Percentiles rank a stretch among this genome's conserved stretches.
Conservation (phyloP, 2,797 vertebrate species). For the Cyprinodon diabolis region DNA sequence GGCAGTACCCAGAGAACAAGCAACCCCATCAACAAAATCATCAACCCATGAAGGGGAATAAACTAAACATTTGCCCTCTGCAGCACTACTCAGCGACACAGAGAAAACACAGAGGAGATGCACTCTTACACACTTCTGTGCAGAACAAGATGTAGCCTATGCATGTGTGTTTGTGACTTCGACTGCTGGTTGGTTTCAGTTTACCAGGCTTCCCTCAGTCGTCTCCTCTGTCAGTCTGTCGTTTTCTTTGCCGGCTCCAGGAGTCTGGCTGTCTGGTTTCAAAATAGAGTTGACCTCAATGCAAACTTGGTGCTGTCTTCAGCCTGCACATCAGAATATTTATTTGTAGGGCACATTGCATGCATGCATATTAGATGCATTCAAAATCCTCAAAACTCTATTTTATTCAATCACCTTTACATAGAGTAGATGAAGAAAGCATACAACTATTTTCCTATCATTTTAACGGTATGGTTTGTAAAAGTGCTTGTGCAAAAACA, state of each 20-base stretch:
- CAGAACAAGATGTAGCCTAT: constrained; percentile 20
- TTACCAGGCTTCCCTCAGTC: constrained; percentile 63
- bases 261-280: constrained; percentile 81
- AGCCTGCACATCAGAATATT: constrained; percentile 39
- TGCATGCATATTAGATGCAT: not conserved
- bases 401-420: not conserved
- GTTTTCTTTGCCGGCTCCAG: constrained; percentile 66
- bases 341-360: constrained; percentile 12
- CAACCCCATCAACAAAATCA: no score
- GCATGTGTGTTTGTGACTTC: constrained; percentile 61
- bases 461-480: constrained; percentile 11
- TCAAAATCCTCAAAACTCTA: not conserved
- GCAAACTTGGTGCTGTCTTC: constrained; percentile 63
- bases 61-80: no score
- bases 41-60: no score
- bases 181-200: constrained; percentile 67
- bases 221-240: constrained; percentile 54
- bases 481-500: constrained; percentile 15
- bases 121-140: constrained; percentile 12
- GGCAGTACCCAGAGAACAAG: no score
- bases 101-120: not conserved
- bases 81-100: no score
- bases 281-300: constrained; percentile 84
- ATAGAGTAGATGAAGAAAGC: not conserved
- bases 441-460: constrained; percentile 1